A percentile compares a stretch with the other conserved stretches of the same genome.
Evolutionary conservation across 2,797 vertebrate species (phyloP).

Genomic region (Falco naumanni): DNA sequence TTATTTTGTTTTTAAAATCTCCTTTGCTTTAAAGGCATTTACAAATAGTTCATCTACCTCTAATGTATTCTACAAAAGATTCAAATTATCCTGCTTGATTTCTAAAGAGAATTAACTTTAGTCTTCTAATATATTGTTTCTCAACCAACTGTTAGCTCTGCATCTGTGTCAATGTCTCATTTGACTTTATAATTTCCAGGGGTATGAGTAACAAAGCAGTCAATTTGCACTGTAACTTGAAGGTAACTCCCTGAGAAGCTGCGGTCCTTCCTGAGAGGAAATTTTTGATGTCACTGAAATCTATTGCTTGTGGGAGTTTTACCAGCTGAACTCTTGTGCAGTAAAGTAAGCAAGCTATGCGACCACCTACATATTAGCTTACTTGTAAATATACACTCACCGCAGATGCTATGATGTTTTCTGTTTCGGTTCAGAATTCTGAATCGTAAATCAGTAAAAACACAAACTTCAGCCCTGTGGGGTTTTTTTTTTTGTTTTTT

Average conservation of each 20-base stretch:
- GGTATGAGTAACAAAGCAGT: background rate
- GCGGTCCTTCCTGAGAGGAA: background rate
- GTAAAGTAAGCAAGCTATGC: background rate
- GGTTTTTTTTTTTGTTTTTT: too few relatives aligned
- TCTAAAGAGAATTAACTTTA: conserved; percentile 33
- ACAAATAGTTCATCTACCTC: background rate
- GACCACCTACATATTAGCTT: background rate
- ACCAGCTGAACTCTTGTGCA: background rate
- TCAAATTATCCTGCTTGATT: conserved; percentile 38
- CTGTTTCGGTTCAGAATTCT: background rate
- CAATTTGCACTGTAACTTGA: background rate
- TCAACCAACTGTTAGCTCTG: conserved; percentile 16
- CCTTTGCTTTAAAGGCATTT: conserved; percentile 21
- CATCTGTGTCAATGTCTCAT: conserved; percentile 35
- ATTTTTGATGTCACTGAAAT: background rate
- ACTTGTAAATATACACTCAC: background rate
- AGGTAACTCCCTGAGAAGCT: background rate
- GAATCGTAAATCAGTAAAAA: background rate
- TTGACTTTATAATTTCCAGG: conserved; percentile 44
- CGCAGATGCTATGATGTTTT: background rate
- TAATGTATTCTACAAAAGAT: conserved; percentile 23
- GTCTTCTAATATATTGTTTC: conserved; percentile 37
- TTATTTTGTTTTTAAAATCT: conserved; percentile 32
- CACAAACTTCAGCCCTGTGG: background rate
- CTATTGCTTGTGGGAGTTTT: background rate